These are phyloP conservation scores for Onychomys leucogaster DNA, from an alignment of 2,797 vertebrate species.

Conservation along the genomic window DNA sequence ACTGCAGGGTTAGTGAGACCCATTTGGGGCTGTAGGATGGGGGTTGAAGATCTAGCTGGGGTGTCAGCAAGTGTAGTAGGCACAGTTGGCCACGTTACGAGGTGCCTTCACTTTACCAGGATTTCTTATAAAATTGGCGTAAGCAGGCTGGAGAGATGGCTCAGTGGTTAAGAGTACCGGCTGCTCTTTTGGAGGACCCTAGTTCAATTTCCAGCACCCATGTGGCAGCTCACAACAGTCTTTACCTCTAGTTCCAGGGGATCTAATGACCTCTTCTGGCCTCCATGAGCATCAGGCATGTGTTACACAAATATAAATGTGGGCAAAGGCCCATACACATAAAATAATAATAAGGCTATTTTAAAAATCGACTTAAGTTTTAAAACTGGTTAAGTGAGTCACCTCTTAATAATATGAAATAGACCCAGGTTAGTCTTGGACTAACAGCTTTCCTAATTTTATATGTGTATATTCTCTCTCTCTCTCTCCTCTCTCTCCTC, in stretches of 20 bases:
- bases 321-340: neutral
- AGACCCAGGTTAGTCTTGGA: neutral
- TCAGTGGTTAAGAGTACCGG: neutral
- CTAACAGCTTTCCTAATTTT: slow-evolving; percentile 41
- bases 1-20: neutral
- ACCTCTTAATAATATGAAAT: neutral
- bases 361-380: slow-evolving; percentile 15
- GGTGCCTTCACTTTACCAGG: neutral
- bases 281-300: neutral
- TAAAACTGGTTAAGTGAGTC: slow-evolving; percentile 38
- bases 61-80: neutral
- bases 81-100: neutral
- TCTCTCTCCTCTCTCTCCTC: neutral
- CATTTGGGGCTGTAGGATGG: neutral
- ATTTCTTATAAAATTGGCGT: slow-evolving; percentile 29
- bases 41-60: neutral
- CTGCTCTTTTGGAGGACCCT: neutral
- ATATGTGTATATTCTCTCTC: neutral
- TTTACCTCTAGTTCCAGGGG: neutral
- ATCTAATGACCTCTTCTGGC: neutral
- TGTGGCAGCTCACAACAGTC: neutral
- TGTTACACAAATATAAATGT: neutral
- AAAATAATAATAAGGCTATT: neutral
- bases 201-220: neutral
- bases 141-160: neutral